These are phyloP conservation scores for Apodemia zela DNA, from an alignment of 2,888 invertebrate species.

Conservation along the genomic window DNA sequence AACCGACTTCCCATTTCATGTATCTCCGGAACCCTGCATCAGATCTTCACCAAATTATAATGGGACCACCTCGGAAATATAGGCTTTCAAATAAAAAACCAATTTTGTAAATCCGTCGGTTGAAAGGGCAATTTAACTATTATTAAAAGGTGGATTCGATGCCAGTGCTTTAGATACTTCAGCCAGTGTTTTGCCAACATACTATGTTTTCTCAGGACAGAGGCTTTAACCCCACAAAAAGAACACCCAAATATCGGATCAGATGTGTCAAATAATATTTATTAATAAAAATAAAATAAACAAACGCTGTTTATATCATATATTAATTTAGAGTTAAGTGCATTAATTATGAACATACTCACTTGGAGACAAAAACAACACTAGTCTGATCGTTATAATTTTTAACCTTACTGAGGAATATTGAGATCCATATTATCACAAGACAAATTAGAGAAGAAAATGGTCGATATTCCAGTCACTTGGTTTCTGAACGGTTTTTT, in stretches of 20 bases:
- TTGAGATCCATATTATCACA: conserved; percentile 71
- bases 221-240: neutral
- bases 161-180: neutral
- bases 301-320: conserved; percentile 59
- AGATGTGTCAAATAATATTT: conserved; percentile 9
- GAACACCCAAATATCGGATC: conserved; percentile 9
- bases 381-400: conserved; percentile 32
- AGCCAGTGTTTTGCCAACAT: neutral
- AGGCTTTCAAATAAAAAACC: too few relatives aligned
- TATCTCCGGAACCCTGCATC: too few relatives aligned
- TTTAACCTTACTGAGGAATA: conserved; percentile 41
- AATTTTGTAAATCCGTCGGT: too few relatives aligned
- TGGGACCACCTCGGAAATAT: too few relatives aligned
- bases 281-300: conserved; percentile 42
- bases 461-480: conserved; percentile 44
- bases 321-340: conserved; percentile 74
- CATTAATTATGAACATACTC: conserved; percentile 62
- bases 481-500: conserved; percentile 34
- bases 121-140: too few relatives aligned
- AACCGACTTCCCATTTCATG: too few relatives aligned
- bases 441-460: conserved; percentile 42
- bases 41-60: too few relatives aligned
- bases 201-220: neutral
- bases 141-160: too few relatives aligned
- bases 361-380: conserved; percentile 61